Evolutionary conservation across 2,888 invertebrate genomes (phyloP), one percentile per base, ranked within the genome.

Genomic region (Boloria selene): DNA sequence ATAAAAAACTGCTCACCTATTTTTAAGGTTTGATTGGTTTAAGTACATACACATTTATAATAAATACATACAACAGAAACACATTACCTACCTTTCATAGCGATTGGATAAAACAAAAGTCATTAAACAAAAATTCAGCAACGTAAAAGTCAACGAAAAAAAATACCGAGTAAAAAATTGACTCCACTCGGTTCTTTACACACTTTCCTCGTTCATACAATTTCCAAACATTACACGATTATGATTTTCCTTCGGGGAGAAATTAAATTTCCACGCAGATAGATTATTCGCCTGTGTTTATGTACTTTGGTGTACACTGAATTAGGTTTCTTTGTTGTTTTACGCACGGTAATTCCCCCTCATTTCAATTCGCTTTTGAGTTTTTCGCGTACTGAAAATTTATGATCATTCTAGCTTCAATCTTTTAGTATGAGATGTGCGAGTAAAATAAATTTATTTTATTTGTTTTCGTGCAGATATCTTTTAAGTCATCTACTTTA

Each of bases 231-330:
- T 70, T 69, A 68, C 67, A 58, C 56, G 68, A 68, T 71, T 70
- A 73, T 70, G 66, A 72, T 67, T 65, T 65, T 60, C 64, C 55
- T 62, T 56, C 64, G 59, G 60, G 66, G 72, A 60, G 61, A 70
- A 72, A 72, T 72, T 66, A 67, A 69, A 72, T 74, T 72, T 71
- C 68, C 63, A 64, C 59, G 56, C 59, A 38, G 68, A 68, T 65
- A 65, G 68, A 72, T 69, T 65, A 71, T 63, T 60, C 62, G 56
- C 59, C 50, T 64, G 64, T 69, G 64, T 67, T 67, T 72, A 65
- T 69, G 51, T 63, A 45, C 54, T 59, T 17, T 22, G 22, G 58
- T 56, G 58, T 50, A 55, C 58, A 47, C 62, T 56, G 55, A 55
- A 45, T 62, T 45, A 66, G 56, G 38, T 61, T 61, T 53, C 61